Conservation (phyloP, 2,888 invertebrate genomes). For the Ectobius pallidus region DNA sequence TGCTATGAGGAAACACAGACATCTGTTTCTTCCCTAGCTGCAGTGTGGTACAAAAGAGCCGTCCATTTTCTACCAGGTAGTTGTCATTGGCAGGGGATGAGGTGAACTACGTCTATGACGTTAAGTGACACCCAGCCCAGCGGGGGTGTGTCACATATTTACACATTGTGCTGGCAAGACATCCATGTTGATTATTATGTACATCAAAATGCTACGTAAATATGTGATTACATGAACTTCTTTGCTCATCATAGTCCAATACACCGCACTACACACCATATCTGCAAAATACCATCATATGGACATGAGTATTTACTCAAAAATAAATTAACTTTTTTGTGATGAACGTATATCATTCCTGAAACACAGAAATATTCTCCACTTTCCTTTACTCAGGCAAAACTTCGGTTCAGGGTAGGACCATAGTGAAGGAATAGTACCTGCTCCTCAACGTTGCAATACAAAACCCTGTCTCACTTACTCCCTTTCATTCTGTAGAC, state of each 20-base stretch:
- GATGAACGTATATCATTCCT: background rate
- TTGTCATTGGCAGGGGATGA: background rate
- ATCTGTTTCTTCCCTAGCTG: too few relatives aligned
- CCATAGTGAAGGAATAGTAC: too few relatives aligned
- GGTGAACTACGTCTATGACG: background rate
- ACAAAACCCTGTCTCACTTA: too few relatives aligned
- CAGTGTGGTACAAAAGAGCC: background rate
- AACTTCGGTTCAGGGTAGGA: too few relatives aligned
- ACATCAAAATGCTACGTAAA: slow-evolving; percentile 9
- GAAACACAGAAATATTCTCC: background rate
- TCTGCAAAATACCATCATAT: background rate
- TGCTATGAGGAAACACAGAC: too few relatives aligned
- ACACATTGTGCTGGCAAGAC: background rate
- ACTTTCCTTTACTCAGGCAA: background rate
- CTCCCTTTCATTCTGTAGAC: too few relatives aligned
- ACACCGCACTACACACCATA: slow-evolving; percentile 14
- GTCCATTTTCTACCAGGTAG: background rate
- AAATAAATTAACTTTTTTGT: background rate
- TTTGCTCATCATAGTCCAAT: background rate
- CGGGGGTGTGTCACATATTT: background rate
- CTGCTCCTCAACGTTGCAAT: too few relatives aligned
- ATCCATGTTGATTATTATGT: background rate
- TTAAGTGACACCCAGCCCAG: background rate
- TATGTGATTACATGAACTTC: background rate
- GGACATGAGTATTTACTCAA: background rate